Evolutionary conservation across 2,113 vertebrate species (phyloP), one percentile per base, ranked within the genome.

Genomic region (Clarias macrocephalus): DNA sequence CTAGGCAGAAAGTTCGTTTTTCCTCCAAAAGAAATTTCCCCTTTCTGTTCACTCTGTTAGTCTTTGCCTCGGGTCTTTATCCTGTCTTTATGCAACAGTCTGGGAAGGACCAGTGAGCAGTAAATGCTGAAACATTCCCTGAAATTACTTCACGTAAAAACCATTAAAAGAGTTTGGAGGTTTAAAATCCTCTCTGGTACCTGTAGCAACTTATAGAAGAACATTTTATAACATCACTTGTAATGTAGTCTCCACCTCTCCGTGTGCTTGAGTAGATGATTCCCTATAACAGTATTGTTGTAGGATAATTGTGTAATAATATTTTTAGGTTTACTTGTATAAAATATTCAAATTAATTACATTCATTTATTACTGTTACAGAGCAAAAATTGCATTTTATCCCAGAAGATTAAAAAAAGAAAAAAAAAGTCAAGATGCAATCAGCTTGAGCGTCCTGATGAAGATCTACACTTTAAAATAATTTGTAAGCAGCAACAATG

Each of bases 21-120:
- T 91, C n/a, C 86, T 87, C 89, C 62, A 16, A 5, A 88, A 90
- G 84, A 83, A 66, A n/a, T 88, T 88, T 91, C 91, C 89, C 85
- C 86, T 86, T 90, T 83, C 28, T 37, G 19, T 56, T 30, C 89
- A 87, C 80, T 54, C 28, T 75, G 82, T 60, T 83, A 30, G 30
- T 85, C 54, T 80, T 86, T 76, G 76, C 70, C 48, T 82, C 85
- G 28, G 48, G 16, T 80, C 30, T 42, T 28, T 83, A 86, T 89
- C 83, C 68, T 88, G 85, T 60, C 59, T 81, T 63, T 79, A 52
- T 82, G 65, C 8, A 63, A 33, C 48, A 48, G 23, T 65, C 48
- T n/a, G 28, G 3, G 6, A 11, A 84, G 21, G 3, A 57, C 77
- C 30, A 73, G 81, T 21, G 10, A 80, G 12, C 15, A 85, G 19